Evolutionary conservation across 2,888 invertebrate species (phyloP), one percentile per base, ranked within the genome.

Genomic region (Pristionchus arcanus): DNA sequence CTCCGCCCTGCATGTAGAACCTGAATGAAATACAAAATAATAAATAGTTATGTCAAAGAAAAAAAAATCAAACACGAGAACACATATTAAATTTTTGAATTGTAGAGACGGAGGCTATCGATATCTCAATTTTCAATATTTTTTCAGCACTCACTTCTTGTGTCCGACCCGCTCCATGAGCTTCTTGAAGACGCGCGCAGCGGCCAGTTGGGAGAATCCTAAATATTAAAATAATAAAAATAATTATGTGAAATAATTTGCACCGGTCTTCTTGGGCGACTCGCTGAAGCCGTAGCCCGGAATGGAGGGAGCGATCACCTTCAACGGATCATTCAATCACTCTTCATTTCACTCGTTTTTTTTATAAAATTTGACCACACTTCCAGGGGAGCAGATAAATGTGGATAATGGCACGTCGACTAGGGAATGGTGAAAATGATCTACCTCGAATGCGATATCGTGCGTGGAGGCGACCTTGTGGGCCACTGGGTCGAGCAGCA

Each of bases 1-100:
- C 98, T 0, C 97, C 97, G 0, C 97, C 97, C 95, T 97, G 97
- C 0, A 96, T 95, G 95, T 97, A 97, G 95, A 96, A 97, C 49
- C 91, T 87, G 92, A n/a, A n/a, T 53, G n/a, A 31, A 7, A 31
- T 9, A 77, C 9, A 83, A 2, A n/a, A 83, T 25, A 25, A 66
- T 16, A 42, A 21, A 42, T 15, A 7, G 42, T 4, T 42, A 7
- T 77, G 13, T 11, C 19, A 77, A n/a, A n/a, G n/a, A n/a, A n/a
- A n/a, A n/a, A n/a, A 28, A 5, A 77, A 21, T 77, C 34, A 16
- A 31, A n/a, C 25, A 16, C 59, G 13, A 59, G 21, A 21, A 42
- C 42, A 42, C 9, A 3, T 42, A 42, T 5, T n/a, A n/a, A n/a
- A 9, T 42, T 3, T 42, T 42, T 42, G 42, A 42, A 42, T 42